Conservation (phyloP, 2,888 invertebrate species). For the Venustoraphidia nigricollis region DNA sequence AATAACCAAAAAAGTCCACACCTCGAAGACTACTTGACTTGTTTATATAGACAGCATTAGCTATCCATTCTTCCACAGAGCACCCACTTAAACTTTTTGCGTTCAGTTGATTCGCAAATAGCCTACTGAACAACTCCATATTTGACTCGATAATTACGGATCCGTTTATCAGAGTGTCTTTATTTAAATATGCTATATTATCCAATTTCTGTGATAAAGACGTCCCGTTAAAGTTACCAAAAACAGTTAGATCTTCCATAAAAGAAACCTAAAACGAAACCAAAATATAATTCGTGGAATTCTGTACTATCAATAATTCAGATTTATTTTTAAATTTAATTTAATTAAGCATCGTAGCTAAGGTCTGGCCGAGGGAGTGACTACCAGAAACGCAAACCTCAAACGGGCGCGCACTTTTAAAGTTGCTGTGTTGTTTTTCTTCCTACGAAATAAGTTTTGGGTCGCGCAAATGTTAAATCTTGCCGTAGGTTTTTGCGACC, state of each 20-base stretch:
- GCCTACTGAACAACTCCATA: slow-evolving; percentile 16
- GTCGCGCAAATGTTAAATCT: no score
- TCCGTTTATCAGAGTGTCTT: slow-evolving; percentile 20
- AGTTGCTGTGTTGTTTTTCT: no score
- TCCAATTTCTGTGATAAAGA: slow-evolving; percentile 23
- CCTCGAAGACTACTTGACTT: slow-evolving; percentile 19
- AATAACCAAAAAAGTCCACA: slow-evolving; percentile 3
- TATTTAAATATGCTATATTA: slow-evolving; percentile 26
- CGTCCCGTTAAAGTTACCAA: slow-evolving; percentile 19
- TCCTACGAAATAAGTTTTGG: no score
- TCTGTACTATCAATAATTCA: no score
- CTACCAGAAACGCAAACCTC: no score
- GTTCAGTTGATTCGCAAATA: slow-evolving; percentile 17
- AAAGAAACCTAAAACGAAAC: slow-evolving; percentile 18
- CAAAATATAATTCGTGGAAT: neutral
- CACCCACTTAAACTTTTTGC: slow-evolving; percentile 24
- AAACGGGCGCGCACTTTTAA: no score
- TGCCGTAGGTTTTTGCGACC: no score
- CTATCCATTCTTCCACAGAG: slow-evolving; percentile 26
- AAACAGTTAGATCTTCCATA: slow-evolving; percentile 18
- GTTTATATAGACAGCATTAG: slow-evolving; percentile 29
- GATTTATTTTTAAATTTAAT: no score
- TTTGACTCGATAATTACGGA: slow-evolving; percentile 24
- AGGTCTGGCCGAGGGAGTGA: no score
- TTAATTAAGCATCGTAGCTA: no score